Conservation (phyloP, 2,797 vertebrate species). For the Eleutherodactylus coqui region DNA sequence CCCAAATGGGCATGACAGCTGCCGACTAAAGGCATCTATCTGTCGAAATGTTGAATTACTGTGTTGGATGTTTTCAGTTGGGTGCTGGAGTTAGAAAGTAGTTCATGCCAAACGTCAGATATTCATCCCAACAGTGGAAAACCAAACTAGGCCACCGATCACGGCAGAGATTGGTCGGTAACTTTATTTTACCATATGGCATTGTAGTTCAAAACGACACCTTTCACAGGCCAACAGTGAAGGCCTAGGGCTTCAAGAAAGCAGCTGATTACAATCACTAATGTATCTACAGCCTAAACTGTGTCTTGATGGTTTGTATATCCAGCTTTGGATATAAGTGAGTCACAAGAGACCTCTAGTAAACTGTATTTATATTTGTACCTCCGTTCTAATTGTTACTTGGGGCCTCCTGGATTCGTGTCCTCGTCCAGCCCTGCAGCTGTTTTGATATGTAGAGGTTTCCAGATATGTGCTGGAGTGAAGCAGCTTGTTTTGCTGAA, state of each 20-base stretch:
- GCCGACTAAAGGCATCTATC: too few species aligned
- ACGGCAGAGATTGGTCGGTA: too few species aligned
- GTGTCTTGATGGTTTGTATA: not conserved
- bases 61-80: too few species aligned
- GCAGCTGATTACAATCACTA: not conserved
- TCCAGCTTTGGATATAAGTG: not conserved
- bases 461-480: not conserved
- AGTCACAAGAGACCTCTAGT: not conserved
- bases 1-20: too few species aligned
- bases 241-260: not conserved
- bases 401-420: not conserved
- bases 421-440: conserved; percentile 10
- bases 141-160: too few species aligned
- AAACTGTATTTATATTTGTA: not conserved
- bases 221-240: not conserved
- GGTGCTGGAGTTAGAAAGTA: too few species aligned
- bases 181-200: not conserved
- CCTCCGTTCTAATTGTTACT: not conserved
- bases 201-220: not conserved
- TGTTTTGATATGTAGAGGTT: conserved; percentile 34
- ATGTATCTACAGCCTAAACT: not conserved
- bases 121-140: too few species aligned
- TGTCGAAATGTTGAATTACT: too few species aligned
- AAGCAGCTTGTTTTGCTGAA: not conserved
- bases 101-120: too few species aligned